Conservation (phyloP, 2,888 invertebrate genomes). For the Ptilodon capucinus region DNA sequence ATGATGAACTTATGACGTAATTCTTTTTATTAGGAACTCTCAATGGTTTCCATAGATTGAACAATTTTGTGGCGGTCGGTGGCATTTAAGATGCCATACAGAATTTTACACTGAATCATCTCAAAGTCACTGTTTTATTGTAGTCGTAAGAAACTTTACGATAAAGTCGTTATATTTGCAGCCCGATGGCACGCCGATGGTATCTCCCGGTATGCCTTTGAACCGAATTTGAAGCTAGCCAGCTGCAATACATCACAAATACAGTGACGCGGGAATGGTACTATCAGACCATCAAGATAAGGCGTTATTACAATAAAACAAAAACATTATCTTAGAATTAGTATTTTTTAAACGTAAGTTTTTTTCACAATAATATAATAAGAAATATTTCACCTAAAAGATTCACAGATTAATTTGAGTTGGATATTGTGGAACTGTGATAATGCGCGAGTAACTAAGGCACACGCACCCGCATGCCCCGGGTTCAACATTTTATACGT, state of each 20-base stretch:
- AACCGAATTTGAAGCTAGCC: slow-evolving; percentile 11
- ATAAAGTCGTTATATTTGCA: slow-evolving; percentile 22
- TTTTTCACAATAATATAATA: too few species aligned
- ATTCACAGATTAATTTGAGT: slow-evolving; percentile 1
- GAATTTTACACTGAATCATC: slow-evolving; percentile 26
- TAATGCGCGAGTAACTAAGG: slow-evolving; percentile 11
- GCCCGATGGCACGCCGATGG: slow-evolving; percentile 12
- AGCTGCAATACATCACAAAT: slow-evolving; percentile 3
- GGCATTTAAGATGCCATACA: slow-evolving; percentile 16
- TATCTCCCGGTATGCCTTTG: slow-evolving; percentile 17
- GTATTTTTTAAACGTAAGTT: too few species aligned
- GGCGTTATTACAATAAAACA: too few species aligned
- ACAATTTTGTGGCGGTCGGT: slow-evolving; percentile 15
- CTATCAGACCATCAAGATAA: neutral
- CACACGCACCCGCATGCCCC: slow-evolving; percentile 30
- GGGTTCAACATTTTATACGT: slow-evolving; percentile 48
- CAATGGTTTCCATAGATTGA: slow-evolving; percentile 11
- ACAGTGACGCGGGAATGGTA: too few species aligned
- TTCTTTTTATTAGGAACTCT: slow-evolving; percentile 19
- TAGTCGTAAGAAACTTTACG: slow-evolving; percentile 30
- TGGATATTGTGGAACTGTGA: slow-evolving; percentile 12
- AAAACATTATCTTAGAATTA: too few species aligned
- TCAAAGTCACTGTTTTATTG: slow-evolving; percentile 29
- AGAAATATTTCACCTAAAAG: too few species aligned
- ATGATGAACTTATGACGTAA: slow-evolving; percentile 28